Evolutionary conservation across 2,113 vertebrate species (phyloP), one percentile per base, ranked within the genome.

Genomic region (Takifugu bimaculatus): DNA sequence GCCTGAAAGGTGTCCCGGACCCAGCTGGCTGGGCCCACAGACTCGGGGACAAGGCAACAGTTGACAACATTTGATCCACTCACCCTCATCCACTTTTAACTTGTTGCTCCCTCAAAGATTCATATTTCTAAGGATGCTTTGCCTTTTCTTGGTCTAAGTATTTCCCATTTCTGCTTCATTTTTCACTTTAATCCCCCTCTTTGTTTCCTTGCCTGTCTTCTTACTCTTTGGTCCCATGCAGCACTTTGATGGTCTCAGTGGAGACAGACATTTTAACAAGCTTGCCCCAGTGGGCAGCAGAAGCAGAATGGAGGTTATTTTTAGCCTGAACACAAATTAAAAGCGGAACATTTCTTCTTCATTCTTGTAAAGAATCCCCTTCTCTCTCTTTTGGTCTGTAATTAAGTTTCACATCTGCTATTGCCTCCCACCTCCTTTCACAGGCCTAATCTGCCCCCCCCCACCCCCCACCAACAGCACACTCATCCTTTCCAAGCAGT

Each of bases 351-450:
- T 48, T 48, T 48, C 13, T 48, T 48, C 45, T n/a, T 48, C 45
- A n/a, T 48, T 13, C 45, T 48, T 48, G 45, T 48, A 48, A 48
- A 48, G 45, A 48, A n/a, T 48, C 45, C 45, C n/a, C 45, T 48
- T n/a, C 45, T n/a, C 45, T 48, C 45, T n/a, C 45, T 48, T 48
- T n/a, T 14, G 15, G 15, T 48, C 45, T 48, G 45, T 48, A n/a
- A n/a, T n/a, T 5, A 13, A 48, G 45, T 7, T 14, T n/a, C 13
- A n/a, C 45, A 48, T 48, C 45, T 48, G 13, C 45, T 48, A n/a
- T n/a, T 5, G 45, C 45, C 6, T 13, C 14, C 45, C 45, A 4
- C n/a, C 45, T n/a, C 4, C 45, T 14, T 48, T 48, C 45, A 48
- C 45, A 14, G n/a, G 45, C 4, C 45, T 48, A 3, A 48, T 48